These are phyloP conservation scores for Todus mexicanus DNA, from an alignment of 2,797 vertebrate species.

Conservation along the genomic window DNA sequence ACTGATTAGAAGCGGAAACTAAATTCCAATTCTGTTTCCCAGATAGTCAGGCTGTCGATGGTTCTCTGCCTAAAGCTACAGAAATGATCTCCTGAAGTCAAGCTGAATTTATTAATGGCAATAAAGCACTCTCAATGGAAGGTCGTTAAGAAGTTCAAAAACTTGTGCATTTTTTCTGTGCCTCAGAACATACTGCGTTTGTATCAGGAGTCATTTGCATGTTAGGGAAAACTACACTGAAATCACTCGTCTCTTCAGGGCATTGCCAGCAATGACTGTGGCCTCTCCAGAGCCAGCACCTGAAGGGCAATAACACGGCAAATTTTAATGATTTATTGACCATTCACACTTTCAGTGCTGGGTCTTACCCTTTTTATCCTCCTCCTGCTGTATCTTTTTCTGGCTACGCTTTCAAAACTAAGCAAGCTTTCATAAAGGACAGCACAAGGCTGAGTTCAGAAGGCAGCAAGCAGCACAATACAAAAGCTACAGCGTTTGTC, in stretches of 20 bases:
- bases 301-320: not conserved
- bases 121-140: not conserved
- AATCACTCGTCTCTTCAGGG: accelerated
- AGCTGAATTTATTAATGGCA: not conserved
- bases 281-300: not conserved
- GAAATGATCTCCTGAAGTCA: not conserved
- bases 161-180: not conserved
- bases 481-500: not conserved
- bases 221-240: not conserved
- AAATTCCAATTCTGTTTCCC: not conserved
- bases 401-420: not conserved
- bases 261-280: not conserved
- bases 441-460: not conserved
- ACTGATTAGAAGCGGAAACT: not conserved
- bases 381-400: not conserved
- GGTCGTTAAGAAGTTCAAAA: not conserved
- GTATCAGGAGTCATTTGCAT: not conserved
- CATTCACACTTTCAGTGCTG: not conserved
- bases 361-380: not conserved
- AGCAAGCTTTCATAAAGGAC: not conserved
- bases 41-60: not conserved
- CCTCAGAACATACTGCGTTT: not conserved
- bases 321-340: not conserved
- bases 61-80: not conserved
- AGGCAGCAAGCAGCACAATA: not conserved